Evolutionary conservation across 1,140 invertebrate species (phyloP).

Genomic region (Drosophila willistoni): DNA sequence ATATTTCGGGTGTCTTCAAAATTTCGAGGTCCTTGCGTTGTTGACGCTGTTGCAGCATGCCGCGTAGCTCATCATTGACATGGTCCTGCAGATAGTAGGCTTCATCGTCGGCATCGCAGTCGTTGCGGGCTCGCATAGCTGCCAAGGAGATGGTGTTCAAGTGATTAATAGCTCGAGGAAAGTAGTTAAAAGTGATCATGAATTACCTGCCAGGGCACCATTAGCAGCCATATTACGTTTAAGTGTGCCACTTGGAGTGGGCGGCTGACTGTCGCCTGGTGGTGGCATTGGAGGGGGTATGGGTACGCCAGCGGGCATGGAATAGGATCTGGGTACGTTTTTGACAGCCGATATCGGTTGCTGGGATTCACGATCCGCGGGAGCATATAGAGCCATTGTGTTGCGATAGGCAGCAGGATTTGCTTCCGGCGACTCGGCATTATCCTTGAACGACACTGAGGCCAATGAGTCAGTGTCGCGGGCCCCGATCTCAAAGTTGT

Average conservation of each 20-base stretch:
- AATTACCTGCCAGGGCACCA: conserved; percentile 60
- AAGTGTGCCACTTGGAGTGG: conserved; percentile 62
- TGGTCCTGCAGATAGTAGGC: conserved; percentile 78
- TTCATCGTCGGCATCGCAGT: conserved; percentile 64
- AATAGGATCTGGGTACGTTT: conserved; percentile 67
- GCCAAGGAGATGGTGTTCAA: neutral
- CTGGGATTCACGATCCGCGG: conserved; percentile 52
- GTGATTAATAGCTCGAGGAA: neutral
- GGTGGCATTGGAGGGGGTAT: conserved; percentile 77
- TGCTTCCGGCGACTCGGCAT: conserved; percentile 43
- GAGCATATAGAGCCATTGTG: conserved; percentile 62
- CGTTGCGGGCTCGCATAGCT: conserved; percentile 71
- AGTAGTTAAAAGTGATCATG: neutral
- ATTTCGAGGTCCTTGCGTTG: conserved; percentile 86
- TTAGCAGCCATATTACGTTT: conserved; percentile 66
- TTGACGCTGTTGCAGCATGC: conserved; percentile 85
- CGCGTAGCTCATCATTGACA: conserved; percentile 89
- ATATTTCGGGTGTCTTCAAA: conserved; percentile 88
- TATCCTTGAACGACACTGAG: conserved; percentile 46
- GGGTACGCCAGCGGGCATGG: conserved; percentile 73
- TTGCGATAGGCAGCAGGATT: conserved; percentile 64
- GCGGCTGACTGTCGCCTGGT: conserved; percentile 70
- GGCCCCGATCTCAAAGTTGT: conserved; percentile 73
- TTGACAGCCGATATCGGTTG: conserved; percentile 42
- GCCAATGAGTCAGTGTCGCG: conserved; percentile 70